Percentiles rank a stretch among this genome's conserved stretches.
These are phyloP conservation scores for Platerodrilus igneus DNA, from an alignment of 2,888 invertebrate species.

Conservation along the genomic window DNA sequence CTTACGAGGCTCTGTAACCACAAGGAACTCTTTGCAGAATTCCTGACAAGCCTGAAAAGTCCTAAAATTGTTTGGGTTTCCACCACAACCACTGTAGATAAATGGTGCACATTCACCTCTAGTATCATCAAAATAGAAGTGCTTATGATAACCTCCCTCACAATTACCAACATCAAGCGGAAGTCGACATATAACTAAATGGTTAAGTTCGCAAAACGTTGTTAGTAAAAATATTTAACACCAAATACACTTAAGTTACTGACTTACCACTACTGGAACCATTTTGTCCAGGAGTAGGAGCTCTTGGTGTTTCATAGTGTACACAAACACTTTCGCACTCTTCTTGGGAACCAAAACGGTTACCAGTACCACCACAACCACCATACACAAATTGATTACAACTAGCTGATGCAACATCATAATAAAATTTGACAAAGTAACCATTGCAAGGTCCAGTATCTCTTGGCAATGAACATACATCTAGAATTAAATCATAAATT, in stretches of 20 bases:
- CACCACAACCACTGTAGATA: conserved; percentile 82
- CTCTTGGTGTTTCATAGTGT: conserved; percentile 56
- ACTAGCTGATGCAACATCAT: conserved; percentile 54
- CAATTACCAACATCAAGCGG: conserved; percentile 62
- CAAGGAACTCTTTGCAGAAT: conserved; percentile 50
- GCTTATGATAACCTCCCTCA: conserved; percentile 50
- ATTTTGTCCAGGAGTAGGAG: conserved; percentile 21
- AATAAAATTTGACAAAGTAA: conserved; percentile 65
- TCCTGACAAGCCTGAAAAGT: conserved; percentile 65
- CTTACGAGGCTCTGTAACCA: conserved; percentile 39
- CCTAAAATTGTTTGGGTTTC: conserved; percentile 81
- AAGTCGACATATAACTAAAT: conserved; percentile 59
- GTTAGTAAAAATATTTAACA: conserved; percentile 1
- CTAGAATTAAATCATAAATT: conserved; percentile 46
- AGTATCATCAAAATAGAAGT: conserved; percentile 70
- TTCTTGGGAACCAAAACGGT: conserved; percentile 69
- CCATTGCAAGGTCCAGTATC: conserved; percentile 70
- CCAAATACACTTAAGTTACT: conserved; percentile 1
- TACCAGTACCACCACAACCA: conserved; percentile 81
- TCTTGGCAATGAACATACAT: conserved; percentile 64
- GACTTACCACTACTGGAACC: conserved; percentile 38
- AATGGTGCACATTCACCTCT: conserved; percentile 71
- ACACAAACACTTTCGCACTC: conserved; percentile 73
- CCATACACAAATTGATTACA: conserved; percentile 73
- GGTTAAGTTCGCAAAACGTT: conserved; percentile 24